These are phyloP conservation scores for Macrostomum lignano DNA, from an alignment of 1,140 invertebrate genomes.

Conservation along the genomic window DNA sequence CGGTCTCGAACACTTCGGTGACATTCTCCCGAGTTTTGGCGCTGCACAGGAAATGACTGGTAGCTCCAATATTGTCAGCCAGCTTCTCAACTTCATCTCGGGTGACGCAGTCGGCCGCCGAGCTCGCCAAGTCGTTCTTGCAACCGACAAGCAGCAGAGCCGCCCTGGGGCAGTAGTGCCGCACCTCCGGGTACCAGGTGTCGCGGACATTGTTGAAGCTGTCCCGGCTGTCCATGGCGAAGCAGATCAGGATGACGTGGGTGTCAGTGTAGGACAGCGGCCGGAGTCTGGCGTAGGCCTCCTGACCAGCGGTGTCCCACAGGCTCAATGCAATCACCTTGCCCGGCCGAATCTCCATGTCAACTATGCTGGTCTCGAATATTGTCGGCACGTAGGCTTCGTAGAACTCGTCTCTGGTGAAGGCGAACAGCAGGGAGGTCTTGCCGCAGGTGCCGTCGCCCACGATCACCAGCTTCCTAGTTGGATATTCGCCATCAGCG, in stretches of 20 bases:
- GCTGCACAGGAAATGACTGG: conserved; percentile 5
- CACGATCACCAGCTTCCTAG: conserved; percentile 30
- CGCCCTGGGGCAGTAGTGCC: conserved; percentile 25
- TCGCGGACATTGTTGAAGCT: conserved; percentile 22
- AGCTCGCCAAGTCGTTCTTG: conserved; percentile 3
- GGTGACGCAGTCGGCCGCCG: neutral
- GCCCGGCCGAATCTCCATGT: neutral
- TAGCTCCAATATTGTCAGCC: conserved; percentile 1
- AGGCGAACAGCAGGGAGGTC: conserved; percentile 5
- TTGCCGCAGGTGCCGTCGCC: conserved; percentile 6
- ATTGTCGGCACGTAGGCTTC: conserved; percentile 6
- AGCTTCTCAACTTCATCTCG: neutral
- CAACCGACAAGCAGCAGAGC: neutral
- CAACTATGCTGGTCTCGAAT: conserved; percentile 2
- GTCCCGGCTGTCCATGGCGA: conserved; percentile 11
- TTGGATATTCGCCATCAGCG: too few species aligned
- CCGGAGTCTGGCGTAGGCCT: conserved; percentile 70
- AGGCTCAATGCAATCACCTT: neutral
- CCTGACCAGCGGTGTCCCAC: conserved; percentile 21
- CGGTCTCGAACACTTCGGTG: conserved; percentile 1
- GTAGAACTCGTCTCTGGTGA: conserved; percentile 2
- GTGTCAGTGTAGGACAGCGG: conserved; percentile 83
- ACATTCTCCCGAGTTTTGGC: conserved; percentile 5
- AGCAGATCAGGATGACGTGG: conserved; percentile 29
- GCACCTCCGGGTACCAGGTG: conserved; percentile 26